A percentile compares a stretch with the other conserved stretches of the same genome.
Conservation (phyloP, 1,140 invertebrate species). For the Zaprionus lachaisei region DNA sequence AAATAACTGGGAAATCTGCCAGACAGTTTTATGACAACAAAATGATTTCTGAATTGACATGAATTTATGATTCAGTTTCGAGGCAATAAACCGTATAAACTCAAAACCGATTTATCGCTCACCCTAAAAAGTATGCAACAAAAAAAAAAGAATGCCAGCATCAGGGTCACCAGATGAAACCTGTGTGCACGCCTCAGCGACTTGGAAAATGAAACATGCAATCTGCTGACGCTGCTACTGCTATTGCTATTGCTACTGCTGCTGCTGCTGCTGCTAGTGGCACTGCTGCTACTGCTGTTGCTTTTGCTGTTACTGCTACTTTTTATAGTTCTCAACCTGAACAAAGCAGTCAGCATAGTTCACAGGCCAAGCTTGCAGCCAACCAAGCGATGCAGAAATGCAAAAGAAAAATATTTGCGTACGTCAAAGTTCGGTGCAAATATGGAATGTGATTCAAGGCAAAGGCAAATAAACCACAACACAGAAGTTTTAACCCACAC, state of each 20-base stretch:
- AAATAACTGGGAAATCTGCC: constrained; percentile 5
- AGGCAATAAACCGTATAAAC: not conserved
- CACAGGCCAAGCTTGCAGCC: constrained; percentile 13
- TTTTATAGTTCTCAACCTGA: constrained; percentile 17
- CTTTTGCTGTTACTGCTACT: not conserved
- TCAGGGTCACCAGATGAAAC: not conserved
- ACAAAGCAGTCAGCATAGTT: not conserved
- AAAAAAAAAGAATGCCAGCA: not conserved
- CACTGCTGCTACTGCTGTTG: not conserved
- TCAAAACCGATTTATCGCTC: constrained; percentile 1
- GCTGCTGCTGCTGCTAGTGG: not conserved
- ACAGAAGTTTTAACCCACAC: constrained; percentile 42
- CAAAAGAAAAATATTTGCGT: constrained; percentile 67
- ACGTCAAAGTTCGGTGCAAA: constrained; percentile 64
- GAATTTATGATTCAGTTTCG: constrained; percentile 12
- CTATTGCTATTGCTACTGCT: not conserved
- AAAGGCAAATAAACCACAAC: constrained; percentile 43
- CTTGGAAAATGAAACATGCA: constrained; percentile 57
- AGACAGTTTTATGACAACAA: constrained; percentile 1
- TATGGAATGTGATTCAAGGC: constrained; percentile 57
- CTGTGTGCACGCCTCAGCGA: constrained; percentile 12
- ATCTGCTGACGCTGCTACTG: not conserved
- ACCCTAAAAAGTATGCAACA: not conserved
- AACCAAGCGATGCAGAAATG: constrained; percentile 30
- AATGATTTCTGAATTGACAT: constrained; percentile 5